Conservation (phyloP, 2,113 vertebrate species). For the Chaenogobius annularis region DNA sequence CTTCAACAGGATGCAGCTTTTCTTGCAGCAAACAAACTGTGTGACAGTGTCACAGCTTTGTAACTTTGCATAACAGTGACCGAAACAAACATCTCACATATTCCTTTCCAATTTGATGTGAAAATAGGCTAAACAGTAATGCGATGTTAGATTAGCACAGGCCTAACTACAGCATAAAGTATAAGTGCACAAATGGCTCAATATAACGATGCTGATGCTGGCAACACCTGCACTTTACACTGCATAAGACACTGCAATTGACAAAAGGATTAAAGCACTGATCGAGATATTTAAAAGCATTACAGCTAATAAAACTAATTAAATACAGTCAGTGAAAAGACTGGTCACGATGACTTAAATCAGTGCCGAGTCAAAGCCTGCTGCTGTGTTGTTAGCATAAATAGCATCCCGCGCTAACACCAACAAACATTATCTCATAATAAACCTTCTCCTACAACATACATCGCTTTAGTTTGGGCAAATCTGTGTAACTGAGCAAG, state of each 20-base stretch:
- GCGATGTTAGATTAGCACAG: background rate
- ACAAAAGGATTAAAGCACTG: background rate
- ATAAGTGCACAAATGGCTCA: background rate
- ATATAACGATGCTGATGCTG: background rate
- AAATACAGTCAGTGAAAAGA: background rate
- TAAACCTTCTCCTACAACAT: background rate
- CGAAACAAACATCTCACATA: background rate
- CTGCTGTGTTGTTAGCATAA: constrained; percentile 26
- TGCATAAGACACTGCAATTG: background rate
- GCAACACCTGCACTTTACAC: background rate
- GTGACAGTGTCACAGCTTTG: background rate
- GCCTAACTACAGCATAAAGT: background rate
- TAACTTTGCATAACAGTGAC: background rate
- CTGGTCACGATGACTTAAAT: constrained; percentile 4
- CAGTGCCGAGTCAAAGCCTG: constrained; percentile 7
- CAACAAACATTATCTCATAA: constrained; percentile 16
- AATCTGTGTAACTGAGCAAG: background rate
- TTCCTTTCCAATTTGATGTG: background rate
- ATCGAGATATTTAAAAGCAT: background rate
- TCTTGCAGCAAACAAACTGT: constrained; percentile 13
- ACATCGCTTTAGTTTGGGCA: background rate
- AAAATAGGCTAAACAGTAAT: background rate
- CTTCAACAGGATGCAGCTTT: constrained; percentile 28
- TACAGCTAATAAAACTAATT: background rate
- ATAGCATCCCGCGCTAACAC: constrained; percentile 35